phyloP scores from a whole-genome alignment of 2,113 vertebrate species.

The Rhinopomastus cyanomelas region DNA sequence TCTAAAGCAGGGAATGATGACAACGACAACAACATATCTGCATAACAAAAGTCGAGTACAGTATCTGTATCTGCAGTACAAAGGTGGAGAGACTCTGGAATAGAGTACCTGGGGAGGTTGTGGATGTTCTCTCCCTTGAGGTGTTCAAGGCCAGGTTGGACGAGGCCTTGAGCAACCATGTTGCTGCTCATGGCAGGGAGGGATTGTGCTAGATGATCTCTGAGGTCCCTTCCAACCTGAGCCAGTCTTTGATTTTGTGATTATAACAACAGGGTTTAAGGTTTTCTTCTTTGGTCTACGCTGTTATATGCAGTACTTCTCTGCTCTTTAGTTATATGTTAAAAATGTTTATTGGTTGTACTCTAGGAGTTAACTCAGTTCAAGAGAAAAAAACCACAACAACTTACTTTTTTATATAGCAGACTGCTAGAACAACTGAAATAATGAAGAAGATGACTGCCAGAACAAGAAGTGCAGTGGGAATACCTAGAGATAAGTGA shows the following conservation, averaged over 20 bases:
- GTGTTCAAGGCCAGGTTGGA: too few relatives aligned
- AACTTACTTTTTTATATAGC: constrained; percentile 83
- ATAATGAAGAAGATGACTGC: constrained; percentile 77
- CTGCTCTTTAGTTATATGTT: not conserved
- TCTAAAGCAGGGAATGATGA: not conserved
- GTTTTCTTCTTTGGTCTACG: not conserved
- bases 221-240: too few relatives aligned
- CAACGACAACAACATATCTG: not conserved
- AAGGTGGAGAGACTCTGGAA: too few relatives aligned
- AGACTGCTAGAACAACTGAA: constrained; percentile 73
- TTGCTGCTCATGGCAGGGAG: too few relatives aligned
- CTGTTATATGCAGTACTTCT: not conserved
- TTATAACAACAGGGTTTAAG: not conserved
- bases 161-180: too few relatives aligned
- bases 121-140: too few relatives aligned
- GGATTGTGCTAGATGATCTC: too few relatives aligned
- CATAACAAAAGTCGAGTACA: not conserved
- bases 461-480: constrained; percentile 79
- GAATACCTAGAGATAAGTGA: constrained; percentile 72
- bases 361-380: not conserved
- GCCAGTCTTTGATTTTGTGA: too few relatives aligned
- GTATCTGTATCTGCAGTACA: too few relatives aligned
- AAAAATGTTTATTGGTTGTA: not conserved
- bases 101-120: too few relatives aligned
- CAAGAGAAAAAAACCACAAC: not conserved